Evolutionary conservation across 2,113 vertebrate genomes (phyloP).

Genomic region (Haemorhous mexicanus): DNA sequence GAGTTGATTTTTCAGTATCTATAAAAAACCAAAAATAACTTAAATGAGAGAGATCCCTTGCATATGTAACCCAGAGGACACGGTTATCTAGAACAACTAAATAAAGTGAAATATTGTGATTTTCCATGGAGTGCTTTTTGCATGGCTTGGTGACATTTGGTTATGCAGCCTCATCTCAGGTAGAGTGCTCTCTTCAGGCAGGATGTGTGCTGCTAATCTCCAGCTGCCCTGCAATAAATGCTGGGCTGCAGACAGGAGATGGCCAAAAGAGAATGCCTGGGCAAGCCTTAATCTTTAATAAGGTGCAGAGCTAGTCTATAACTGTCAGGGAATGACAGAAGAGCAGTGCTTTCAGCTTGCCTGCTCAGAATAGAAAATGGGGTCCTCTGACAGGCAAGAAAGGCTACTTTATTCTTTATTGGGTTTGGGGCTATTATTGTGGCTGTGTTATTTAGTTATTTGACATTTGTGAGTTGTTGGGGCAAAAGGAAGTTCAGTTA

Average conservation of each 20-base stretch:
- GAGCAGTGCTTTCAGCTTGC: slow-evolving; percentile 58
- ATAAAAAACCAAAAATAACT: not conserved
- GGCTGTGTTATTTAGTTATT: slow-evolving; percentile 28
- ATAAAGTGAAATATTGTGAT: not conserved
- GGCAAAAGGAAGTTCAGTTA: not conserved
- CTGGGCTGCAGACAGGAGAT: slow-evolving; percentile 59
- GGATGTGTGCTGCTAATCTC: slow-evolving; percentile 60
- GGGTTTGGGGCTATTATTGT: slow-evolving; percentile 34
- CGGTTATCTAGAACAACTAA: not conserved
- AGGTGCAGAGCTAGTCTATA: slow-evolving; percentile 76
- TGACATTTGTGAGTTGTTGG: not conserved
- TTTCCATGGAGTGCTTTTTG: not conserved
- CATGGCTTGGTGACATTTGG: not conserved
- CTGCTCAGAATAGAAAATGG: slow-evolving; percentile 73
- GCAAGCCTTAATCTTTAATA: slow-evolving; percentile 79
- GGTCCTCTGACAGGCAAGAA: slow-evolving; percentile 32
- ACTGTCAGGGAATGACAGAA: slow-evolving; percentile 74
- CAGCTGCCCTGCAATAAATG: slow-evolving; percentile 64
- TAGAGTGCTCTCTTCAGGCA: not conserved
- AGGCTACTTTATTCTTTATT: slow-evolving; percentile 24
- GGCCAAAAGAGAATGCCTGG: slow-evolving; percentile 61
- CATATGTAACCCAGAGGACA: not conserved
- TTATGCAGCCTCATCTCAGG: not conserved
- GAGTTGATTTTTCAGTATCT: not conserved
- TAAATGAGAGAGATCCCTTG: not conserved